phyloP scores from a whole-genome alignment of 2,888 invertebrate genomes.

The Troides helena region DNA sequence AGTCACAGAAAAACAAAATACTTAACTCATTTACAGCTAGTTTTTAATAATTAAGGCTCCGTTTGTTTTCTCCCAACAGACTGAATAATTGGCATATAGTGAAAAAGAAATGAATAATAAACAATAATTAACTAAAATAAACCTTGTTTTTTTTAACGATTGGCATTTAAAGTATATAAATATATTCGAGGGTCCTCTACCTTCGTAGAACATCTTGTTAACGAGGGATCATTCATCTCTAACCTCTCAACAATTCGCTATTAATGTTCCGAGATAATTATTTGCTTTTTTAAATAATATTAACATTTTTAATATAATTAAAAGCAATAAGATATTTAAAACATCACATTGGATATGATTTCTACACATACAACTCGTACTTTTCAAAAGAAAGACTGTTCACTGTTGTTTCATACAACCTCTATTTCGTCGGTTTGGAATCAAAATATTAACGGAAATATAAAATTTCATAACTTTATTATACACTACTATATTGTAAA shows the following conservation, averaged over 20 bases:
- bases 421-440: too few species aligned
- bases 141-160: not conserved
- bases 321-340: not conserved
- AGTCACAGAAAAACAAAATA: not conserved
- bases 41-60: not conserved
- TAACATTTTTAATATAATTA: not conserved
- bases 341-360: not conserved
- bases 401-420: too few species aligned
- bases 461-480: too few species aligned
- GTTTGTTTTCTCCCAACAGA: not conserved
- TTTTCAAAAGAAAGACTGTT: too few species aligned
- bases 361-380: not conserved
- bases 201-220: not conserved
- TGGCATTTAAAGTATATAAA: not conserved
- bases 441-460: too few species aligned
- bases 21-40: not conserved
- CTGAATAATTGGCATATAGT: not conserved
- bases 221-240: not conserved
- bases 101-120: too few species aligned
- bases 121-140: not conserved
- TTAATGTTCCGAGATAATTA: not conserved
- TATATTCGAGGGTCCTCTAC: not conserved
- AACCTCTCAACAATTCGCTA: not conserved
- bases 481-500: too few species aligned
- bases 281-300: not conserved